Percentiles rank a stretch among this genome's conserved stretches.
These are phyloP conservation scores for Rynchops niger DNA, from an alignment of 2,113 vertebrate species.

Conservation along the genomic window DNA sequence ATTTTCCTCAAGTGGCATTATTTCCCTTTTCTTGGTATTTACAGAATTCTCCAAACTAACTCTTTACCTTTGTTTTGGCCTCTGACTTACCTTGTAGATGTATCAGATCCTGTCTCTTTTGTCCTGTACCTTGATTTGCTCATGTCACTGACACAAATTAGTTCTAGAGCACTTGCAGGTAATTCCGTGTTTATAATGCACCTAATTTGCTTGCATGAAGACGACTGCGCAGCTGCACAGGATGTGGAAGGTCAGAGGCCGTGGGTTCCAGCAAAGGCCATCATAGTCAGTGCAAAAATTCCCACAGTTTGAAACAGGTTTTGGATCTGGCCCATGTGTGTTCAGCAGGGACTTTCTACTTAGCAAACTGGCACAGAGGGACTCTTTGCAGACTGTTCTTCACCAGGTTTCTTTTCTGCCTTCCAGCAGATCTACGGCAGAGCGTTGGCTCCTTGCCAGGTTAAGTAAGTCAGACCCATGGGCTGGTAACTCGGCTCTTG, in stretches of 20 bases:
- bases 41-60: not conserved
- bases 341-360: not conserved
- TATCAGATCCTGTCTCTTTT: not conserved
- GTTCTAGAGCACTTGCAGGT: not conserved
- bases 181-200: not conserved
- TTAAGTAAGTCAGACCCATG: not conserved
- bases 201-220: not conserved
- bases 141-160: not conserved
- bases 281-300: not conserved
- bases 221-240: not conserved
- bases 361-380: not conserved
- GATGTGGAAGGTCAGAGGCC: not conserved
- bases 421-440: not conserved
- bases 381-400: not conserved
- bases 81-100: not conserved
- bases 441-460: not conserved
- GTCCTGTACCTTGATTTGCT: not conserved
- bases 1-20: not conserved
- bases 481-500: not conserved
- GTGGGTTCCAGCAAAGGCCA: not conserved
- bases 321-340: not conserved
- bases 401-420: not conserved
- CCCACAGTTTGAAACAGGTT: not conserved
- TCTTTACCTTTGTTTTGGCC: not conserved
- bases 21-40: not conserved